Conservation (phyloP, 2,888 invertebrate genomes). For the Andrena haemorrhoa region DNA sequence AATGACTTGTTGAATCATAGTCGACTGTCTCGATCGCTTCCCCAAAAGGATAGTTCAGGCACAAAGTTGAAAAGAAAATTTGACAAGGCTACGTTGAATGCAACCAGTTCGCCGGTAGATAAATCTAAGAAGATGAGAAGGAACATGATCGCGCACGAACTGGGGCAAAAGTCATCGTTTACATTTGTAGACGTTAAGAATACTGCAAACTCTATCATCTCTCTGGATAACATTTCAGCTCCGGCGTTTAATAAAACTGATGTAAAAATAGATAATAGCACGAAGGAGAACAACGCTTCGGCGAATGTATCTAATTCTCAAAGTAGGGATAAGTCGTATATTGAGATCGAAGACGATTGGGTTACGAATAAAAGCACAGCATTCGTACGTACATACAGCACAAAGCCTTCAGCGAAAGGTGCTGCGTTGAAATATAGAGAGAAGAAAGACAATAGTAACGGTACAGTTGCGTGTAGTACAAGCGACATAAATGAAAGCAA, state of each 20-base stretch:
- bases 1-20: not conserved
- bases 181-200: not conserved
- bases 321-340: not conserved
- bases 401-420: not conserved
- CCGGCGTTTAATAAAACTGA: not conserved
- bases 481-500: not conserved
- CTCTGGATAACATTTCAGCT: not conserved
- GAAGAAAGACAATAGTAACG: not conserved
- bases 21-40: not conserved
- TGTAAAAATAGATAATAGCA: not conserved
- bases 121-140: slow-evolving; percentile 35
- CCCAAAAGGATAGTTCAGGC: not conserved
- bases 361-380: not conserved
- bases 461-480: not conserved
- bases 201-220: not conserved
- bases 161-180: not conserved
- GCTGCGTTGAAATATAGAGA: not conserved
- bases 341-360: not conserved
- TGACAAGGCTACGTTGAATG: not conserved
- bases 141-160: not conserved
- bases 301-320: not conserved
- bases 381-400: not conserved
- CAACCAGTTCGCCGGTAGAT: not conserved
- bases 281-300: not conserved
- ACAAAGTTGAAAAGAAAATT: slow-evolving; percentile 43